These are phyloP conservation scores for Solenodon paradoxus DNA, from an alignment of 2,113 vertebrate genomes.

Conservation along the genomic window DNA sequence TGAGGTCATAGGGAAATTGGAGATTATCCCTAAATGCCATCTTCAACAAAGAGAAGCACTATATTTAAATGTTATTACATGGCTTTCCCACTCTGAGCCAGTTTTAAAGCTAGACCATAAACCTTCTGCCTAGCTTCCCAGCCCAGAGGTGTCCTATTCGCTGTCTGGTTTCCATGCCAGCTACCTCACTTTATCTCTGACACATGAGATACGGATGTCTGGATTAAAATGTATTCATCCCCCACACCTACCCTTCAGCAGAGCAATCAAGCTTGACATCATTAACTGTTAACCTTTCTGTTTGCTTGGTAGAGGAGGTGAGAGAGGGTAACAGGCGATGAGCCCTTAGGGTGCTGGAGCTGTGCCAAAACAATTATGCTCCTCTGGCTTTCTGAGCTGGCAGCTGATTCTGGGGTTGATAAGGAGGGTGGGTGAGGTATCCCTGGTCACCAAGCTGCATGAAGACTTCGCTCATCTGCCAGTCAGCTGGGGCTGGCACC, in stretches of 20 bases:
- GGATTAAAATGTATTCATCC: constrained; percentile 40
- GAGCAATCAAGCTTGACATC: constrained; percentile 73
- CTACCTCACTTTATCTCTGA: constrained; percentile 26
- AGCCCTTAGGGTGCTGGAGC: constrained; percentile 62
- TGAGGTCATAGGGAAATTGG: not conserved
- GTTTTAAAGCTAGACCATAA: not conserved
- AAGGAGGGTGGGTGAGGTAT: constrained; percentile 46
- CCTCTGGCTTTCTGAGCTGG: constrained; percentile 63
- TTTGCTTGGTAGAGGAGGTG: constrained; percentile 71
- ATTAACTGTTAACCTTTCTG: constrained; percentile 80
- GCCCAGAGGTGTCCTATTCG: not conserved
- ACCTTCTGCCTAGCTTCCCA: not conserved
- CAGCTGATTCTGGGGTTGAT: constrained; percentile 63
- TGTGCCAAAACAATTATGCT: constrained; percentile 74
- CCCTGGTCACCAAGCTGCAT: constrained; percentile 53
- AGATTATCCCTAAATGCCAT: not conserved
- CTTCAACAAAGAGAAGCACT: not conserved
- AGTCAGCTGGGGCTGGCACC: constrained; percentile 34
- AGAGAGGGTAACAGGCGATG: constrained; percentile 61
- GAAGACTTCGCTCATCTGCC: constrained; percentile 52
- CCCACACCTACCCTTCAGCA: not conserved
- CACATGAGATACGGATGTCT: constrained; percentile 59
- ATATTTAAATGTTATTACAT: not conserved
- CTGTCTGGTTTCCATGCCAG: not conserved
- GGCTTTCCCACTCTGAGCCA: not conserved